Percentiles rank a stretch among this genome's conserved stretches.
Evolutionary conservation across 2,888 invertebrate genomes (phyloP).

Genomic region (Ophioninae sp.): DNA sequence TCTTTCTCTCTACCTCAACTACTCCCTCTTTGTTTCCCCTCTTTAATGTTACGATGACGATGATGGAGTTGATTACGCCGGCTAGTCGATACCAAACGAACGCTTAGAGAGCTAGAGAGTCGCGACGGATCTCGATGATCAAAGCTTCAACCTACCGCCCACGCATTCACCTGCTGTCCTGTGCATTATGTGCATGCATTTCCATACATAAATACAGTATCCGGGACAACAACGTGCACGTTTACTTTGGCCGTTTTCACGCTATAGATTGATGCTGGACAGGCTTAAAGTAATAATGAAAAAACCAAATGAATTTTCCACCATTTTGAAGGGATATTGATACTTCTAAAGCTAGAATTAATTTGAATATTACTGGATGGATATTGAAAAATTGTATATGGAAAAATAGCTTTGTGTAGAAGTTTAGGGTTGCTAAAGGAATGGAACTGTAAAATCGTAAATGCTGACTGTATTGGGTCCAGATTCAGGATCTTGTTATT

Average conservation of each 20-base stretch:
- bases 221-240: not conserved
- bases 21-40: slow-evolving; percentile 35
- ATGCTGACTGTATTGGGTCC: too few relatives aligned
- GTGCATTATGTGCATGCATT: not conserved
- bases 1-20: slow-evolving; percentile 6
- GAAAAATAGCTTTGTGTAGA: too few relatives aligned
- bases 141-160: slow-evolving; percentile 27
- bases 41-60: slow-evolving; percentile 48
- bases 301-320: not conserved
- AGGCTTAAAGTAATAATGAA: not conserved
- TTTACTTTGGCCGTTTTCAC: slow-evolving; percentile 7
- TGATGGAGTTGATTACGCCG: slow-evolving; percentile 59
- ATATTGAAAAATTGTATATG: too few relatives aligned
- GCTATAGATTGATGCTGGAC: not conserved
- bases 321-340: too few relatives aligned
- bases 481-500: too few relatives aligned
- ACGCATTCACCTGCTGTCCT: not conserved
- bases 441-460: too few relatives aligned
- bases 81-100: slow-evolving; percentile 35
- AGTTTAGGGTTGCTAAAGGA: too few relatives aligned
- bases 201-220: slow-evolving; percentile 14
- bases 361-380: too few relatives aligned
- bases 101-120: slow-evolving; percentile 40
- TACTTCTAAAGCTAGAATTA: too few relatives aligned
- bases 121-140: slow-evolving; percentile 46